Base-by-base conservation (phyloP, 1,140 invertebrate species). In the Caenorhabditis latens region DNA sequence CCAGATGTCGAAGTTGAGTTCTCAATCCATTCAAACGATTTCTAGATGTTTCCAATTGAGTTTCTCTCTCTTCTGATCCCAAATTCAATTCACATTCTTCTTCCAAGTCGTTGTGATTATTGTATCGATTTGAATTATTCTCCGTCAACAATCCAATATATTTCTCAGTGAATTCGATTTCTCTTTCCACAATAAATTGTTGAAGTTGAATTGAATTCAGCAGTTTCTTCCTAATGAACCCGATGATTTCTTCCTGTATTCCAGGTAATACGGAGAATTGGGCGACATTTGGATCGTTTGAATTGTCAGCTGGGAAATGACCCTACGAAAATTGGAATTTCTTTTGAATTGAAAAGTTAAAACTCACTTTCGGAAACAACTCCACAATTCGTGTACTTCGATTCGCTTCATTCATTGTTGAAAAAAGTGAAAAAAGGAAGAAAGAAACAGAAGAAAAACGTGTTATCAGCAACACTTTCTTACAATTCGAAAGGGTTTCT, bases 31-130 rank as follows among this genome's bases (percentile, higher is more conserved):
- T 79, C n/a, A 79, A 53, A 7, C 14, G 43, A n/a, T n/a, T 50
- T n/a, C 11, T 24, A 9, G 19, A 14, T 5, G 6, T 5, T 9
- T 43, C 4, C 5, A 79, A 24, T 19, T 6, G n/a, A 24, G 6
- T 21, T 13, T 14, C 46, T 13, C 46, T 48, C 2, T 50, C 46
- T 14, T 48, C 43, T 13, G 46, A 0, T 24, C 8, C 24, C 46
- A 79, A 7, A 4, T 21, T 14, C 9, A 1, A 19, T 7, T 79
- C 0, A 11, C 19, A 16, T 14, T 32, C 6, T 71, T 71, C 67
- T 16, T 71, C 71, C 71, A 79, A n/a, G 6, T 79, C 71, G 24
- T 50, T 79, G 8, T 79, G 71, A 50, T 79, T 79, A n/a, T 79
- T 79, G 21, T 79, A 79, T 13, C 14, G 9, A 13, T 24, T 65